Evolutionary conservation across 1,140 invertebrate species (phyloP), one percentile per base, ranked within the genome.

Genomic region (Drosophila albomicans): DNA sequence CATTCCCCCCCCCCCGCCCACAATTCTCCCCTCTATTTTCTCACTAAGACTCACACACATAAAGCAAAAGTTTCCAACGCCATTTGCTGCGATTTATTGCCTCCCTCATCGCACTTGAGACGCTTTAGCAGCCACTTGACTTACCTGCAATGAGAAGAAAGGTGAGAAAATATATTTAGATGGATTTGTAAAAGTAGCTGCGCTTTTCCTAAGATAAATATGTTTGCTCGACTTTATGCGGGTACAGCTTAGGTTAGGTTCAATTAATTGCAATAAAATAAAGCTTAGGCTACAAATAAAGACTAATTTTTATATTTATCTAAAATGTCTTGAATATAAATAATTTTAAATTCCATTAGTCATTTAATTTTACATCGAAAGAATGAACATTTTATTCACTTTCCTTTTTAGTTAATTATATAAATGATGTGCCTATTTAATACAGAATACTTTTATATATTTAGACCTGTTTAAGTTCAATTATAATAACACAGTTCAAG

Each of bases 71-170:
- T 88, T 88, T 67, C 74, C 52, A 56, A 48, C 51, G 68, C 77
- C 78, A 87, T 81, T 87, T 88, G 73, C 80, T 45, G 84, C 70
- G 84, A 87, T 87, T 87, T 87, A 87, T 87, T 61, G 75, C 65
- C 74, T 48, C 32, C 30, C 46, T 3, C 46, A 13, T 16, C 52
- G 56, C 46, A 62, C 59, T 43, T 20, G 57, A 67, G 64, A 69
- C 49, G 67, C 20, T 66, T 49, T 15, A 54, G 6, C 8, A 38
- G 51, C 35, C 52, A 57, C 69, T 76, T 56, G 15, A 88, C 84
- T 88, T 89, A 88, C 85, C 85, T 88, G 80, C 32, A 89, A 88
- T 13, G 51, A 80, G 56, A 64, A 1, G 51, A 25, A 25, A 64
- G 16, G 61, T 49, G 65, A 68, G 48, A 72, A 67, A 52, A 79